Conservation (phyloP, 2,113 vertebrate genomes). For the Bufo bufo region DNA sequence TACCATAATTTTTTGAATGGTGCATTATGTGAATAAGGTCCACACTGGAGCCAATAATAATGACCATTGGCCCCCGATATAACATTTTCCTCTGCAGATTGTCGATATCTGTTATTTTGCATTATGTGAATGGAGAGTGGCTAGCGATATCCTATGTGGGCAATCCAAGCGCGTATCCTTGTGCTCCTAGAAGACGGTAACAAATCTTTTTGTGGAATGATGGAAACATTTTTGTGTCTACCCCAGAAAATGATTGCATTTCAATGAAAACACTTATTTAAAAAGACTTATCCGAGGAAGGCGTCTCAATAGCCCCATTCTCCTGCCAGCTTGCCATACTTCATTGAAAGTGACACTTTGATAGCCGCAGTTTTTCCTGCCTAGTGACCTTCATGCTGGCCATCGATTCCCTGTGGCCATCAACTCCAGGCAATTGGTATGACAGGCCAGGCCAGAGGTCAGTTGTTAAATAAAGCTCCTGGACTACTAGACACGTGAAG, state of each 20-base stretch:
- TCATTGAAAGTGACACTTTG: conserved; percentile 84
- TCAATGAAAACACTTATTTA: conserved; percentile 45
- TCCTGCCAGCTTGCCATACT: conserved; percentile 72
- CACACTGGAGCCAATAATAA: neutral
- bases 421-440: conserved; percentile 77
- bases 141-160: neutral
- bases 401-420: conserved; percentile 84
- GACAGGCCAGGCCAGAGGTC: conserved; percentile 82
- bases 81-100: too few species aligned
- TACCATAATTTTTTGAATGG: too few species aligned
- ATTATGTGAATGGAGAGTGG: neutral
- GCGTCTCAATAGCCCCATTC: neutral
- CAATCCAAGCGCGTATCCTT: neutral
- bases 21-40: neutral
- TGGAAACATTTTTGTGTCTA: neutral
- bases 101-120: neutral
- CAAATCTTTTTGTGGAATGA: neutral
- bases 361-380: conserved; percentile 82
- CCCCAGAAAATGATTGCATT: conserved; percentile 22
- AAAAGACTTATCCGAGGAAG: conserved; percentile 36
- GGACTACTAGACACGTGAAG: conserved; percentile 77
- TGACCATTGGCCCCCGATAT: neutral
- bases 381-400: conserved; percentile 81
- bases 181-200: neutral
- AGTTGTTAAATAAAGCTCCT: conserved; percentile 85